Base-by-base conservation (phyloP, 1,140 invertebrate species). In the Varroa destructor region DNA sequence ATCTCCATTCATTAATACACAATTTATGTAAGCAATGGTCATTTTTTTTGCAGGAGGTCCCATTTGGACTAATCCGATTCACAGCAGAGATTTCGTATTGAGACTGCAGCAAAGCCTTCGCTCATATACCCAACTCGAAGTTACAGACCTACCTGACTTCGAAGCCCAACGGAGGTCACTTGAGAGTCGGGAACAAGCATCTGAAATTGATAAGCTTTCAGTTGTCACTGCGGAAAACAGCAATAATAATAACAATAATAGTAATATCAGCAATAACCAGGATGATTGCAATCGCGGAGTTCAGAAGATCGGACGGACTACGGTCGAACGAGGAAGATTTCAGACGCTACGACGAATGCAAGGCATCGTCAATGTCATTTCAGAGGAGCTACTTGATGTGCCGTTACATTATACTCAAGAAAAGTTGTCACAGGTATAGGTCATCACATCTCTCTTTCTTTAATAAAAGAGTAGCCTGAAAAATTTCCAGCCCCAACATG, bases 61-160 rank as follows among this genome's bases (percentile, higher is more conserved):
- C 0, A 88, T 99, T 73, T 99, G 94, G 92, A 85, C 86, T 4
- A 89, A 85, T 10, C 86, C 87, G 10, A 83, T 98, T 51, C 92
- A 97, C 78, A 83, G 91, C 77, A 78, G 80, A 71, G 77, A 82
- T 0, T 99, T 98, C 81, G 85, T 98, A 0, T 71, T 79, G 1
- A 79, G 81, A 56, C 75, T 87, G 37, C 73, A 85, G 0, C 72
- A 78, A 3, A 75, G 76, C 46, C 75, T 83, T 0, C 73, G 77
- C 12, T 72, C 74, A n/a, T 76, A 78, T 55, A 74, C 74, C 73
- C 75, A 79, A 43, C 84, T 88, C 72, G 81, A 78, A 70, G 46
- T 46, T 2, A 67, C 61, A 37, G 61, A 67, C 2, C 36, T 67
- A 46, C 61, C 61, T 12, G 46, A 67, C 46, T 67, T 67, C 37